These are phyloP conservation scores for Pentamera pediparva DNA, from an alignment of 53 echinoderm and acorn worm genomes.

Conservation along the genomic window DNA sequence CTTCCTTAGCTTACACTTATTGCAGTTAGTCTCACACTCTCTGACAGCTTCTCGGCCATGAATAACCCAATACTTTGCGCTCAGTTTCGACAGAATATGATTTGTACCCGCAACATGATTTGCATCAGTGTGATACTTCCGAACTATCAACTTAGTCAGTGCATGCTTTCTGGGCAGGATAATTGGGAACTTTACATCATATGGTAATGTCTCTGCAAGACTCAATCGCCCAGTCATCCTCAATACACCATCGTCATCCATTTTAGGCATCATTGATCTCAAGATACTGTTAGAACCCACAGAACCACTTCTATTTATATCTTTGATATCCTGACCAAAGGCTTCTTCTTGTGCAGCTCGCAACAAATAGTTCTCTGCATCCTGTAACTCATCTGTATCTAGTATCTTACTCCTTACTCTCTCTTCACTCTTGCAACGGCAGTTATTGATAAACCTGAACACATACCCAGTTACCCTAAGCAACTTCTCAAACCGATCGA, in stretches of 20 bases:
- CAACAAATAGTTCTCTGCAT: not conserved
- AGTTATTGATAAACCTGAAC: slow-evolving; percentile 3
- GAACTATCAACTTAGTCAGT: slow-evolving; percentile 10
- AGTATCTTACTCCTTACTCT: not conserved
- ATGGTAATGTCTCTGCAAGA: slow-evolving; percentile 23
- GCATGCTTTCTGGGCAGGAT: slow-evolving; percentile 22
- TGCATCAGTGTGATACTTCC: slow-evolving; percentile 13
- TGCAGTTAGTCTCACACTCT: slow-evolving; percentile 24
- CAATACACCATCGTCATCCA: slow-evolving; percentile 17
- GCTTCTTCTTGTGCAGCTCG: not conserved
- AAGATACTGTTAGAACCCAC: not conserved
- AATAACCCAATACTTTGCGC: slow-evolving; percentile 18
- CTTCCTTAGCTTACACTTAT: slow-evolving; percentile 1
- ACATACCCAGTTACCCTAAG: slow-evolving; percentile 9
- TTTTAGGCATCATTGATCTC: not conserved
- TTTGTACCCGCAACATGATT: slow-evolving; percentile 13
- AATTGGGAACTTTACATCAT: slow-evolving; percentile 11
- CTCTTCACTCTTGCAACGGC: not conserved
- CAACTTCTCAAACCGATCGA: slow-evolving; percentile 6
- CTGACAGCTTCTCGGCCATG: slow-evolving; percentile 2
- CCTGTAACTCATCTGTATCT: not conserved
- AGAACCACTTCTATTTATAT: not conserved
- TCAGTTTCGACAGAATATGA: slow-evolving; percentile 5
- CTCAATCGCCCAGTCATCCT: slow-evolving; percentile 32
- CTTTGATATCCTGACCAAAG: slow-evolving; percentile 8